Conservation (phyloP, 92 coral and sea anemone genomes). For the Umimayanthus kanabou region DNA sequence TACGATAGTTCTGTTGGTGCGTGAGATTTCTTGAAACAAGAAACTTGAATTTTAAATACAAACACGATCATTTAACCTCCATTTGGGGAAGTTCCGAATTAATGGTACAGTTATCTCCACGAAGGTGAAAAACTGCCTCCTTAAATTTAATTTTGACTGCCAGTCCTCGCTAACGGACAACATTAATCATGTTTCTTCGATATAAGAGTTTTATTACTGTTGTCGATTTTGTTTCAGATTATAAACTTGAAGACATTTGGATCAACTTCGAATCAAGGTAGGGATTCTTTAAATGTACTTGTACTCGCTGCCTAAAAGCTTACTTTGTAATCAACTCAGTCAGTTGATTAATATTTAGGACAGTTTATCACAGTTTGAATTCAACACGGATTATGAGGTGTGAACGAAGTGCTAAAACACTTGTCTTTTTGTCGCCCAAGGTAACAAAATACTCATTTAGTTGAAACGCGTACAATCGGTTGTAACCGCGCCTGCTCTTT, state of each 20-base stretch:
- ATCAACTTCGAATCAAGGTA: conserved; percentile 26
- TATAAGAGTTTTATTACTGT: neutral
- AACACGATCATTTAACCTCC: neutral
- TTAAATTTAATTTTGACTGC: conserved; percentile 37
- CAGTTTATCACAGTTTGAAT: conserved; percentile 38
- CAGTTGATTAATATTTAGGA: conserved; percentile 39
- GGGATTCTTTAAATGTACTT: neutral
- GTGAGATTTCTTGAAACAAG: neutral
- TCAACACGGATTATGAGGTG: conserved; percentile 45
- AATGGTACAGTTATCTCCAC: conserved; percentile 18
- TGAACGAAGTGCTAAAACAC: conserved; percentile 20
- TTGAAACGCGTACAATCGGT: neutral
- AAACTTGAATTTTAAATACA: conserved; percentile 12
- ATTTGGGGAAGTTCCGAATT: conserved; percentile 23
- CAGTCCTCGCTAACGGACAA: conserved; percentile 17
- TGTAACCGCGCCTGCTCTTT: conserved; percentile 27
- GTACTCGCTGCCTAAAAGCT: conserved; percentile 3
- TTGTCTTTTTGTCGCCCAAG: conserved; percentile 16
- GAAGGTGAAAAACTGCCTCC: conserved; percentile 32
- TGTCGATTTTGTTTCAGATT: conserved; percentile 29
- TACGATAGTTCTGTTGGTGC: neutral
- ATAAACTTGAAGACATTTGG: conserved; percentile 18
- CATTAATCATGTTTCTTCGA: conserved; percentile 25
- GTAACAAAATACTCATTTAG: conserved; percentile 23
- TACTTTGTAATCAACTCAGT: conserved; percentile 34